Conservation (phyloP, 1,140 invertebrate genomes). For the Harlomillsia oculata region DNA sequence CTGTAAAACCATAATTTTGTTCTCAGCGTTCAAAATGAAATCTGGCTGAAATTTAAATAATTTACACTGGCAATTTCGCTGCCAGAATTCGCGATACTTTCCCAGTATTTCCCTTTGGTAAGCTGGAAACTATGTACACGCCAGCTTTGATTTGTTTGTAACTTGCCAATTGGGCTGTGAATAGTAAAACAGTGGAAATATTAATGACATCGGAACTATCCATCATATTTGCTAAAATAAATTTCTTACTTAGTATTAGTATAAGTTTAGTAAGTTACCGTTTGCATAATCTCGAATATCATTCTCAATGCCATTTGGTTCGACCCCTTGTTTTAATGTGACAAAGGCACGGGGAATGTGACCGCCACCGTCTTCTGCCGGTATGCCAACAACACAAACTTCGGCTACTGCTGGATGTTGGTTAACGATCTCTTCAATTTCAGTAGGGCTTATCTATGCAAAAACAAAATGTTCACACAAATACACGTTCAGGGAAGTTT, state of each 20-base stretch:
- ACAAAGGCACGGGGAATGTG: constrained; percentile 30
- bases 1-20: too few relatives aligned
- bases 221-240: too few relatives aligned
- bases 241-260: background rate
- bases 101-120: constrained; percentile 33
- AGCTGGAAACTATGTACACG: constrained; percentile 20
- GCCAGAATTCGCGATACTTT: constrained; percentile 26
- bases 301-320: background rate
- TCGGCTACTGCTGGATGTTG: constrained; percentile 45
- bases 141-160: constrained; percentile 34
- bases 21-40: too few relatives aligned
- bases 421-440: constrained; percentile 31
- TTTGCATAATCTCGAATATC: constrained; percentile 26
- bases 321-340: constrained; percentile 18
- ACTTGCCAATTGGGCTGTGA: constrained; percentile 36
- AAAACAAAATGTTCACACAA: too few relatives aligned
- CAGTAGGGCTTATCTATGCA: constrained; percentile 33
- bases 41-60: too few relatives aligned
- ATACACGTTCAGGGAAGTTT: too few relatives aligned
- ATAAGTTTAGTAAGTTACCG: background rate
- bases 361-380: constrained; percentile 33
- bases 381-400: constrained; percentile 37
- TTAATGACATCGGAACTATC: too few relatives aligned
- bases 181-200: background rate
- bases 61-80: constrained; percentile 15